Conservation (phyloP, 2,797 vertebrate genomes). For the Sebastes minor region DNA sequence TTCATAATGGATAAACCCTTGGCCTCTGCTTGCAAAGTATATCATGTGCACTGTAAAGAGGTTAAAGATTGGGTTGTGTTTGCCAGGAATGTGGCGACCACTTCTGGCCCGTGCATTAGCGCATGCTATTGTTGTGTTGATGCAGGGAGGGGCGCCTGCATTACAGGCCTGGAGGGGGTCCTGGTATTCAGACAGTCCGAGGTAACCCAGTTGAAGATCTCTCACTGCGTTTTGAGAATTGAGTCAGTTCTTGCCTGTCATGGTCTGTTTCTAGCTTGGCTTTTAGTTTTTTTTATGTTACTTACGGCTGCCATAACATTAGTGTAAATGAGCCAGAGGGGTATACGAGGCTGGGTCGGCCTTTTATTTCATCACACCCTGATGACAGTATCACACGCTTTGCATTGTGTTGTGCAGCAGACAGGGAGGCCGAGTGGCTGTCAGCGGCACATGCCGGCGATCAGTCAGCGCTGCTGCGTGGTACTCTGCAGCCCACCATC, state of each 20-base stretch:
- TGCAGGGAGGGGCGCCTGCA: constrained; percentile 37
- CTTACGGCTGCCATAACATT: constrained; percentile 18
- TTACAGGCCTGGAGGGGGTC: constrained; percentile 14
- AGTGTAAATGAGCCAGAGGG: constrained; percentile 40
- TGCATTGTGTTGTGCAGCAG: constrained; percentile 32
- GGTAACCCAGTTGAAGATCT: background rate
- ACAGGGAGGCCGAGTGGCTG: constrained; percentile 9
- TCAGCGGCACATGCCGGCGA: constrained; percentile 27
- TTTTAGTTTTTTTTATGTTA: constrained; percentile 17
- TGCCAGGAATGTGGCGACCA: constrained; percentile 68
- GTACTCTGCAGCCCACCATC: constrained; percentile 30
- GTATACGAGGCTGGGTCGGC: background rate
- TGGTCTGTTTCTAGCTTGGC: background rate
- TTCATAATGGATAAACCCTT: constrained; percentile 82
- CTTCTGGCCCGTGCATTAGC: constrained; percentile 57
- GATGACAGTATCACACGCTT: background rate
- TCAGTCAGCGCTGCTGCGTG: constrained; percentile 26
- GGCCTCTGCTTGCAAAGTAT: constrained; percentile 78
- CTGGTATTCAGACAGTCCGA: background rate
- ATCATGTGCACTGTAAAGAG: constrained; percentile 79
- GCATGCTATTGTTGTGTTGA: constrained; percentile 44
- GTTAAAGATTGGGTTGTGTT: constrained; percentile 81
- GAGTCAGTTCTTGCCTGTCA: background rate
- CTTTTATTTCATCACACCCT: constrained; percentile 13
- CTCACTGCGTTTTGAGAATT: background rate